Percentiles rank a stretch among this genome's conserved stretches.
phyloP scores from a whole-genome alignment of 2,113 vertebrate species.

The Serilophus lunatus region DNA sequence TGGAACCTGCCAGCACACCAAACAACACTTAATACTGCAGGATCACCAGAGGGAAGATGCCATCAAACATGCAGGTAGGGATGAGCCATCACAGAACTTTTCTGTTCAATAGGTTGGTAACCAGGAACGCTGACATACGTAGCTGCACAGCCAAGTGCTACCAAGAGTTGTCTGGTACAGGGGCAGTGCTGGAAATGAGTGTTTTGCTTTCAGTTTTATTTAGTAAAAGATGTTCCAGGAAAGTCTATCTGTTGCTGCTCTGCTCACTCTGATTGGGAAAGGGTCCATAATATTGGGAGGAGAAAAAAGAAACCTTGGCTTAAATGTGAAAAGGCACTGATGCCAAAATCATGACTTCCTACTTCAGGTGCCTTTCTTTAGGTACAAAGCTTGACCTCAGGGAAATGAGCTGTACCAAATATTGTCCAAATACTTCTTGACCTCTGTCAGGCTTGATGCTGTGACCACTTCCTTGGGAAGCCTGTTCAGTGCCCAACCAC shows the following conservation, averaged over 20 bases:
- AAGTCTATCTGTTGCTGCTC: background rate
- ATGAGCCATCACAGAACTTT: background rate
- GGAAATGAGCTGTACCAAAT: background rate
- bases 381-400: background rate
- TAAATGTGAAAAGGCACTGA: background rate
- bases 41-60: background rate
- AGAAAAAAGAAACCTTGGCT: background rate
- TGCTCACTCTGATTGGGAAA: background rate
- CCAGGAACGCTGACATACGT: fast-evolving
- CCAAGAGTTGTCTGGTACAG: background rate
- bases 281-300: background rate
- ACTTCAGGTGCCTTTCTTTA: background rate
- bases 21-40: background rate
- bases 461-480: too few species aligned
- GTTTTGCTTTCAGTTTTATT: background rate
- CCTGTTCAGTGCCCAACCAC: background rate
- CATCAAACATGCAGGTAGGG: background rate
- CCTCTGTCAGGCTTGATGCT: background rate
- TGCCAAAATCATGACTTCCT: background rate
- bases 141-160: background rate
- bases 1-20: background rate
- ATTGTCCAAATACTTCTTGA: background rate
- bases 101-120: background rate
- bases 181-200: background rate
- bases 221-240: background rate